Conservation (phyloP, 2,888 invertebrate genomes). For the Geophilus truncorum region DNA sequence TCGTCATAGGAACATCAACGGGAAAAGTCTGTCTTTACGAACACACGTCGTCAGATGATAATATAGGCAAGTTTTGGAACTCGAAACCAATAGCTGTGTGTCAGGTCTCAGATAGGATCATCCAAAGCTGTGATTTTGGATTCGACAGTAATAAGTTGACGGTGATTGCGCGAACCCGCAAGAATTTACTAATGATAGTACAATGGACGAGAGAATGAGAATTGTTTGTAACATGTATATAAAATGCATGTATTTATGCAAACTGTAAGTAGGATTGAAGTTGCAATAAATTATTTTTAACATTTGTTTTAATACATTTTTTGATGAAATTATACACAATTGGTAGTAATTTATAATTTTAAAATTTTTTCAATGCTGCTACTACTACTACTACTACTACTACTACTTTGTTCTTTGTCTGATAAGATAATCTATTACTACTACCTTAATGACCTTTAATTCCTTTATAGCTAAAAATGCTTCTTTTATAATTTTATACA, state of each 20-base stretch:
- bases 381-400: too few species aligned
- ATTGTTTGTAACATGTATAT: neutral
- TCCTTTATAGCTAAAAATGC: too few species aligned
- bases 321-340: too few species aligned
- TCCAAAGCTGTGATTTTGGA: conserved; percentile 30
- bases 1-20: conserved; percentile 27
- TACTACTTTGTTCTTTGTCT: too few species aligned
- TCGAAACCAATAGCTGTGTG: neutral
- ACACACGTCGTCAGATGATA: conserved; percentile 9
- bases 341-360: too few species aligned
- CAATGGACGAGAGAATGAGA: neutral
- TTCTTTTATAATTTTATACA: too few species aligned
- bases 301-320: too few species aligned
- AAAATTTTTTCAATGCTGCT: too few species aligned
- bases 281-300: neutral
- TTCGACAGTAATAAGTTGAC: neutral
- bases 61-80: conserved; percentile 25
- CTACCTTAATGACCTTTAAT: too few species aligned
- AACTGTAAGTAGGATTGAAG: neutral
- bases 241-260: neutral
- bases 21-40: conserved; percentile 31
- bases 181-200: neutral
- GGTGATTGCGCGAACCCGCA: neutral
- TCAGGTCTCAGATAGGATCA: neutral
- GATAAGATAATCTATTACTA: too few species aligned